Evolutionary conservation across 2,888 invertebrate species (phyloP).

Genomic region (Halictus ligatus): DNA sequence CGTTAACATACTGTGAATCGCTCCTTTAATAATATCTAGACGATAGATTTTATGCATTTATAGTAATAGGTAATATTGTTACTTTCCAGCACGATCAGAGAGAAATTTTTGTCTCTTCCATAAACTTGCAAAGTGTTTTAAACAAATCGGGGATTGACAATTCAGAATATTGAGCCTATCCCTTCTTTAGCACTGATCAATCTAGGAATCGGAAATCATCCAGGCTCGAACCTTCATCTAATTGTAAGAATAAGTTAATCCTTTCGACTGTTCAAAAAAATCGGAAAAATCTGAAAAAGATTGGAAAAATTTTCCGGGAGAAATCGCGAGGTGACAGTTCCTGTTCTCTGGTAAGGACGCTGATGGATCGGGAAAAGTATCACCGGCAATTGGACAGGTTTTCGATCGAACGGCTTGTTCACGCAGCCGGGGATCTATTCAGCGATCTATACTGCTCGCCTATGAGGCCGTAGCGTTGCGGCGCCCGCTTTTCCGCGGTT

Average conservation of each 20-base stretch:
- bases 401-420: constrained; percentile 44
- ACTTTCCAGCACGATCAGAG: too few species aligned
- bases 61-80: too few species aligned
- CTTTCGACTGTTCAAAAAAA: neutral
- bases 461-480: constrained; percentile 6
- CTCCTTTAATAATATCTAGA: too few species aligned
- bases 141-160: neutral
- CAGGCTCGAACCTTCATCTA: neutral
- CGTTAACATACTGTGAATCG: too few species aligned
- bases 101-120: too few species aligned
- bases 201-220: neutral
- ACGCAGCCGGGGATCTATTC: constrained; percentile 35
- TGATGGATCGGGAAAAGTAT: constrained; percentile 25
- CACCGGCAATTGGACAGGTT: constrained; percentile 47
- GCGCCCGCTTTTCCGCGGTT: constrained; percentile 10
- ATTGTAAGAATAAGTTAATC: neutral
- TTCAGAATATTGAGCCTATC: neutral
- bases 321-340: neutral
- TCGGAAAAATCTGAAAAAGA: neutral
- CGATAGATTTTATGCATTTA: too few species aligned
- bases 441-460: constrained; percentile 24
- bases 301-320: neutral
- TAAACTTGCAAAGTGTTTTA: too few species aligned
- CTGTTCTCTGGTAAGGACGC: neutral
- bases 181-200: neutral